Base-by-base conservation (phyloP, 2,113 vertebrate genomes). In the Calyptommatus sinebrachiatus region DNA sequence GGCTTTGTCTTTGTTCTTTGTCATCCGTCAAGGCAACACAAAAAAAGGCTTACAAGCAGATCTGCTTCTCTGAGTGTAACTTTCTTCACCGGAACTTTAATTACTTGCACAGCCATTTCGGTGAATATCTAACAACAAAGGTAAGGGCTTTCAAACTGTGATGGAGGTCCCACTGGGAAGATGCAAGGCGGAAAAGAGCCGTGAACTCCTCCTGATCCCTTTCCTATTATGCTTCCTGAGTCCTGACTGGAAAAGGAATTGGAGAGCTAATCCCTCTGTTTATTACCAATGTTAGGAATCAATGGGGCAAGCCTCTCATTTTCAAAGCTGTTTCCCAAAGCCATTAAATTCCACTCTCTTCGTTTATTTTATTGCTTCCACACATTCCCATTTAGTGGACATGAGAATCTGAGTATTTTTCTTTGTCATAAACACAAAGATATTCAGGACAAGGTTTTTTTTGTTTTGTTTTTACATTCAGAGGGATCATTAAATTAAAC, bases 1-100 rank as follows among this genome's bases (percentile, higher is more conserved):
- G 0, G 76, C 62, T 61, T 89, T 78, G 67, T 8, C 85, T 74
- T 74, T 85, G 83, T 87, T 88, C 68, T 88, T 85, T 88, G 72
- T 26, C 73, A 85, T 86, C 70, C 84, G 74, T 81, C 74, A 87
- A 65, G 68, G 50, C 48, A 46, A 29, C 41, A 24, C 63, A 75
- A 41, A 41, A 41, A 75, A 75, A 68, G 50, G 48, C 60, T 68
- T 45, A 28, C 31, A 81, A 74, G 10, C 45, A 57, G 28, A 69
- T 75, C 66, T 29, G 35, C 31, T 69, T 68, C 16, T 60, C 16
- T 60, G 62, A 69, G 50, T 31, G 35, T 24, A 29, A 75, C 21
- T 61, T 45, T 28, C 48, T 74, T 22, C 28, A 31, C 18, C 31
- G 28, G n/a, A 66, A 72, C 31, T 68, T 12, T 71, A 69, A 57